Percentiles rank a stretch among this genome's conserved stretches.
phyloP scores from a whole-genome alignment of 2,888 invertebrate species.

The Epistrophe grossulariae region DNA sequence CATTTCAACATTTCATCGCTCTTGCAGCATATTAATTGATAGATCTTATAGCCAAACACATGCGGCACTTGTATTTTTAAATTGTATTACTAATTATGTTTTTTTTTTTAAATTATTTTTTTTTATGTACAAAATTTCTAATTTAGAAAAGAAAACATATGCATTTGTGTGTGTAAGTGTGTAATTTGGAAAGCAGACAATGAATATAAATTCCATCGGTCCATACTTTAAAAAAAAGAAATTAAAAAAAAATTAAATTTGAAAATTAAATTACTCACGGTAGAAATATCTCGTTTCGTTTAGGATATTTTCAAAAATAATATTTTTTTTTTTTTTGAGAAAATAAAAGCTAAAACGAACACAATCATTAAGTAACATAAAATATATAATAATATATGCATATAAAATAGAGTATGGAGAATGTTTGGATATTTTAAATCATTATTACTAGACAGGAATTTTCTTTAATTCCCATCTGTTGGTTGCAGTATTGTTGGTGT shows the following conservation, averaged over 20 bases:
- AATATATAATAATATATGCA: slow-evolving; percentile 71
- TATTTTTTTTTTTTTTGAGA: slow-evolving; percentile 28
- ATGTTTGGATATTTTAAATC: slow-evolving; percentile 66
- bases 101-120: neutral
- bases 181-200: slow-evolving; percentile 20
- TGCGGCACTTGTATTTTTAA: slow-evolving; percentile 46
- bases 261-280: slow-evolving; percentile 25
- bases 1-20: slow-evolving; percentile 28
- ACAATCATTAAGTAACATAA: slow-evolving; percentile 78
- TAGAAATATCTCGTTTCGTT: slow-evolving; percentile 34
- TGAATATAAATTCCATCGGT: slow-evolving; percentile 24
- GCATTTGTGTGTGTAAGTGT: slow-evolving; percentile 30
- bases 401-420: slow-evolving; percentile 75
- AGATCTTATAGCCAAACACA: slow-evolving; percentile 50
- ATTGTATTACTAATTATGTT: slow-evolving; percentile 42
- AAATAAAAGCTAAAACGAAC: slow-evolving; percentile 76
- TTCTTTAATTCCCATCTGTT: slow-evolving; percentile 61
- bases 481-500: slow-evolving; percentile 57
- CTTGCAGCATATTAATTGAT: slow-evolving; percentile 26
- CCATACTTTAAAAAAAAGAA: slow-evolving; percentile 38
- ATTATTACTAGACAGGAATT: slow-evolving; percentile 74
- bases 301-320: slow-evolving; percentile 23
- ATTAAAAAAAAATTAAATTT: neutral
- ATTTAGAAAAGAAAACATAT: slow-evolving; percentile 71
- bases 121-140: slow-evolving; percentile 72